phyloP scores from a whole-genome alignment of 2,888 invertebrate genomes.

The Brachyopa scutellaris region DNA sequence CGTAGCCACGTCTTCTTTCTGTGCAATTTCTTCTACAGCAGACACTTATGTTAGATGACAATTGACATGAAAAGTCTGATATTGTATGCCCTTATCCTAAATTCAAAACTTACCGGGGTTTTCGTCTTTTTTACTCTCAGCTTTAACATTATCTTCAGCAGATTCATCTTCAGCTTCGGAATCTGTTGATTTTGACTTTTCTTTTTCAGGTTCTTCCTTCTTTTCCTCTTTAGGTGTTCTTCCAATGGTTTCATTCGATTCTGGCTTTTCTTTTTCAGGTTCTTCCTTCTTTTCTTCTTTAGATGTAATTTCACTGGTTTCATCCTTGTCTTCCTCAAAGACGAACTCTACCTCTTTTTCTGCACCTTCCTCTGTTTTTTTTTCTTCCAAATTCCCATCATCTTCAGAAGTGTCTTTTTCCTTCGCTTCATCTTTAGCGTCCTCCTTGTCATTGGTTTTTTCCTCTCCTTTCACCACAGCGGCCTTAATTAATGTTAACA shows the following conservation, averaged over 20 bases:
- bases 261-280: slow-evolving; percentile 3
- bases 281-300: slow-evolving; percentile 3
- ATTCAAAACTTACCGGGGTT: slow-evolving; percentile 56
- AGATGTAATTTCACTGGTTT: no score
- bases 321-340: slow-evolving; percentile 10
- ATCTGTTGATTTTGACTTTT: background rate
- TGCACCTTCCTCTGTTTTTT: slow-evolving; percentile 12
- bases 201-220: background rate
- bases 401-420: background rate
- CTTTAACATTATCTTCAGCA: background rate
- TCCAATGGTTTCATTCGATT: slow-evolving; percentile 3
- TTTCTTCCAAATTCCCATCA: slow-evolving; percentile 10
- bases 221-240: slow-evolving; percentile 1
- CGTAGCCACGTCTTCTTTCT: slow-evolving; percentile 10
- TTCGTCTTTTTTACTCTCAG: slow-evolving; percentile 30
- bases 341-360: slow-evolving; percentile 63
- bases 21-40: slow-evolving; percentile 18
- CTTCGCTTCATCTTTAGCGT: slow-evolving; percentile 60
- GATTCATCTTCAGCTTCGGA: slow-evolving; percentile 1
- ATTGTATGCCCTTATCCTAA: slow-evolving; percentile 30
- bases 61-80: slow-evolving; percentile 15
- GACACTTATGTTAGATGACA: slow-evolving; percentile 15
- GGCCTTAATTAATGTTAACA: slow-evolving; percentile 68
- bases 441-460: slow-evolving; percentile 63
- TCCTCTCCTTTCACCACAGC: slow-evolving; percentile 53